Percentiles rank a stretch among this genome's conserved stretches.
Evolutionary conservation across 1,140 invertebrate species (phyloP).

Genomic region (Apolygus lucorum): DNA sequence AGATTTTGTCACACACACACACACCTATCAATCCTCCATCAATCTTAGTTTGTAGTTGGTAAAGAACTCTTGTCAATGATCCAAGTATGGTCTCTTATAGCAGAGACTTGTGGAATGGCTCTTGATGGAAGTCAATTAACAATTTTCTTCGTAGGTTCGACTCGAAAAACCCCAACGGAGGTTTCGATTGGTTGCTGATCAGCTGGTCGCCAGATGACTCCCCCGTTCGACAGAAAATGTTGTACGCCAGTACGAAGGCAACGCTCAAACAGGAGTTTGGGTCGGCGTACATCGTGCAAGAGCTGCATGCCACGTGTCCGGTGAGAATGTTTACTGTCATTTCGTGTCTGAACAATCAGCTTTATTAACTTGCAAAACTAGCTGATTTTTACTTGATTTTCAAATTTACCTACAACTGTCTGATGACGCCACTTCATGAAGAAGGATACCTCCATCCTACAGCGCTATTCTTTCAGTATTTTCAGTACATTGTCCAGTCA

Average conservation of each 20-base stretch:
- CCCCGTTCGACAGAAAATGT: conserved; percentile 90
- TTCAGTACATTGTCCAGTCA: too few species aligned
- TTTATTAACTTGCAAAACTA: too few species aligned
- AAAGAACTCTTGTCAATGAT: neutral
- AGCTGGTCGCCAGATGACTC: conserved; percentile 90
- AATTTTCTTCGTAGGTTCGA: conserved; percentile 58
- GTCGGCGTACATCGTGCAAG: conserved; percentile 77
- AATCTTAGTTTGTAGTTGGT: neutral
- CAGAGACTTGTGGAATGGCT: neutral
- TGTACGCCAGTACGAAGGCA: conserved; percentile 96
- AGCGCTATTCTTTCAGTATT: too few species aligned
- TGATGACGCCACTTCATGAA: too few species aligned
- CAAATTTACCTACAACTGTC: too few species aligned
- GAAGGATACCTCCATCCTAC: too few species aligned
- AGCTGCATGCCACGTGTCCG: conserved; percentile 73
- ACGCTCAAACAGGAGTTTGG: conserved; percentile 97
- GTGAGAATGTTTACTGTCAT: too few species aligned
- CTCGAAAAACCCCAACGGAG: conserved; percentile 62
- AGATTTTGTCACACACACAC: too few species aligned
- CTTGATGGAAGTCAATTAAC: too few species aligned
- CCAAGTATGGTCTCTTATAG: neutral
- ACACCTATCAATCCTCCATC: too few species aligned
- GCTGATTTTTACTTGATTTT: neutral
- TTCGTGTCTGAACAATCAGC: too few species aligned
- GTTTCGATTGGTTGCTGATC: conserved; percentile 90